Base-by-base conservation (phyloP, 2,113 vertebrate genomes). In the Nesospiza acunhae region DNA sequence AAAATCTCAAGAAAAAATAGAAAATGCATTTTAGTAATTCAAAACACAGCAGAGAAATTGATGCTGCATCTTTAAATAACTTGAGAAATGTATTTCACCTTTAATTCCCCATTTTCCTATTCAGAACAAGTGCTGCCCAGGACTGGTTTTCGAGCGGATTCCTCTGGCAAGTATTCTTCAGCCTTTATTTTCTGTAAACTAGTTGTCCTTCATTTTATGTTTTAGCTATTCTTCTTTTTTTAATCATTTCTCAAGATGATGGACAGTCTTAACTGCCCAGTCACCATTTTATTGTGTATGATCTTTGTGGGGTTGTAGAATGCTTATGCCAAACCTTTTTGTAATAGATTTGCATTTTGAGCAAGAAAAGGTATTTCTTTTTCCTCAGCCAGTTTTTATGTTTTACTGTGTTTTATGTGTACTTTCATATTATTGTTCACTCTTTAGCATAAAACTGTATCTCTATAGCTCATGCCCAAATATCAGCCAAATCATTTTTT, bases 121-220 rank as follows among this genome's bases (percentile, higher is more conserved):
- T 97, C 97, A 99, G 99, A 99, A 95, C 98, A 99, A 96, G 98
- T 98, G 93, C 98, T 98, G 89, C 98, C 98, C 87, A 98, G 99
- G 98, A 98, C 98, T 82, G 97, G 98, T 95, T 99, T 99, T 97
- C 98, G 98, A 97, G 96, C 96, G 96, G 99, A 99, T 98, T 98
- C 98, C 94, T 98, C 99, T 96, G 99, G 99, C 99, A 99, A 99
- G 98, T 98, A 97, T 97, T 96, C 67, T 89, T 96, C 93, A 96
- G 91, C 81, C 94, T 93, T 96, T 96, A 84, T 97, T 97, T 96
- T 93, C 84, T 96, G 92, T 98, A 97, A 96, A 95, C 56, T 91
- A 94, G 74, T 94, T 70, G 62, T 98, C 87, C 81, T 97, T 94
- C 97, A 97, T 97, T 95, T 94, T 94, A 74, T 98, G 96, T 98